Conservation (phyloP, 2,888 invertebrate genomes). For the Meta bourneti region DNA sequence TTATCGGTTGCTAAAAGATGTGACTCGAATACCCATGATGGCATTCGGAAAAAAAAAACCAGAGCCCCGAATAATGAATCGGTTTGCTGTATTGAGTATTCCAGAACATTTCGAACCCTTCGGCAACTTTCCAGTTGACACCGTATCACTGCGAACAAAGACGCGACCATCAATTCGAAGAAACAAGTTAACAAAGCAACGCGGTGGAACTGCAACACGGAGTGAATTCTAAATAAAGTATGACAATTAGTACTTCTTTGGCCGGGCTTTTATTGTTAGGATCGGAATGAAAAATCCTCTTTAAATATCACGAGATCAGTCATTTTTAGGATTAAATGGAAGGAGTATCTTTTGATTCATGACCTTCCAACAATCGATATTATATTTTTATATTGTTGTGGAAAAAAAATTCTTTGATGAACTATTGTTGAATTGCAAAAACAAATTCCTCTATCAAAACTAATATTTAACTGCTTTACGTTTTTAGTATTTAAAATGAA, state of each 20-base stretch:
- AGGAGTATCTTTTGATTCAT: background rate
- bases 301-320: background rate
- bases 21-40: slow-evolving; percentile 60
- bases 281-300: background rate
- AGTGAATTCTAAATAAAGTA: slow-evolving; percentile 61
- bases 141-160: slow-evolving; percentile 54
- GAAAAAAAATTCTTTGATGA: background rate
- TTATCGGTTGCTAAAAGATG: slow-evolving; percentile 68
- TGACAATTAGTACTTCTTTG: slow-evolving; percentile 67
- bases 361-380: background rate
- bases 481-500: too few species aligned
- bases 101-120: slow-evolving; percentile 56
- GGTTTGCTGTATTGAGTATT: slow-evolving; percentile 57
- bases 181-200: slow-evolving; percentile 49
- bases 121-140: slow-evolving; percentile 64
- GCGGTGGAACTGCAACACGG: slow-evolving; percentile 21
- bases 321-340: background rate
- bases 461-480: too few species aligned
- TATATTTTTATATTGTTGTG: background rate
- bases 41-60: slow-evolving; percentile 37
- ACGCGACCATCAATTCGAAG: slow-evolving; percentile 60
- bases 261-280: slow-evolving; percentile 20
- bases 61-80: slow-evolving; percentile 52
- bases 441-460: background rate
- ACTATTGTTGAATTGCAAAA: background rate